Evolutionary conservation across 2,888 invertebrate species (phyloP).

Genomic region (Drosophila colorata): DNA sequence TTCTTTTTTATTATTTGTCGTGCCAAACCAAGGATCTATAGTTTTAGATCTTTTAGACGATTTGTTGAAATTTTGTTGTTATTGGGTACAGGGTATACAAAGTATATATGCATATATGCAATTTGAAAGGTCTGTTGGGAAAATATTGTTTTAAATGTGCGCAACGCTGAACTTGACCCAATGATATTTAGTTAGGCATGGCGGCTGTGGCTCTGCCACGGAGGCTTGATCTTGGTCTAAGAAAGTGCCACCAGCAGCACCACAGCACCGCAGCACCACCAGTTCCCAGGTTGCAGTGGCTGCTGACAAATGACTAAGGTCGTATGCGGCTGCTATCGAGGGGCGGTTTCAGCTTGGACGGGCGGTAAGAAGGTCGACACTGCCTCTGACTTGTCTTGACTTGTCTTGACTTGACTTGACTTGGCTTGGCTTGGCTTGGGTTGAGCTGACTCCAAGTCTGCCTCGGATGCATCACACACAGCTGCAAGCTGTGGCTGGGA

Average conservation of each 20-base stretch:
- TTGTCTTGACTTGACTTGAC: conserved; percentile 34
- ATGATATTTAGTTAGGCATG: conserved; percentile 75
- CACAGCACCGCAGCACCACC: conserved; percentile 23
- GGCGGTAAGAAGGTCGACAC: conserved; percentile 77
- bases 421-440: conserved; percentile 19
- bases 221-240: conserved; percentile 68
- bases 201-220: conserved; percentile 10
- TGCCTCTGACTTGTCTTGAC: conserved; percentile 60
- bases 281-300: conserved; percentile 57
- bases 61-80: background rate
- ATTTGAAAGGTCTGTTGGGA: conserved; percentile 63
- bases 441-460: conserved; percentile 49
- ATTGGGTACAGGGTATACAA: conserved; percentile 18
- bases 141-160: conserved; percentile 76
- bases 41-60: too few relatives aligned
- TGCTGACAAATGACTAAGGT: conserved; percentile 82
- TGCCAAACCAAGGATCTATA: too few relatives aligned
- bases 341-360: conserved; percentile 72
- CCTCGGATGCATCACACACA: conserved; percentile 65
- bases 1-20: background rate
- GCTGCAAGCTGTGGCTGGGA: conserved; percentile 61
- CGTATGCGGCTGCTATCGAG: conserved; percentile 61
- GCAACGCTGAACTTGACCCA: conserved; percentile 76
- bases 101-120: conserved; percentile 11
- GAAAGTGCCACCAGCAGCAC: conserved; percentile 64